Evolutionary conservation across 2,113 vertebrate genomes (phyloP).

Genomic region (Trichechus manatus): DNA sequence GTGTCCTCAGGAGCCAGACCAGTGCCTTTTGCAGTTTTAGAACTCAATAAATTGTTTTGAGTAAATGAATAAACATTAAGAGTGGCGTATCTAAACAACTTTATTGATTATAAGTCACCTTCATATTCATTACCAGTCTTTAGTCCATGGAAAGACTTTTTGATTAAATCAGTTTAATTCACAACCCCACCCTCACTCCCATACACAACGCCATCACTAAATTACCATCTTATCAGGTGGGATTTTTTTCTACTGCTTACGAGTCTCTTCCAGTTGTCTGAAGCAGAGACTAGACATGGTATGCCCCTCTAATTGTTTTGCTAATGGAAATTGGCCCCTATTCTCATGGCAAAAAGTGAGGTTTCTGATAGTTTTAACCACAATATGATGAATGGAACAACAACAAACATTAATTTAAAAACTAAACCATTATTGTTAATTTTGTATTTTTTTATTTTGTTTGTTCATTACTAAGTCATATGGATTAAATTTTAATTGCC

Average conservation of each 20-base stretch:
- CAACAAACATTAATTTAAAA: conserved; percentile 16
- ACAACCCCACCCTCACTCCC: not conserved
- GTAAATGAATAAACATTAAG: not conserved
- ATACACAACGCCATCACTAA: not conserved
- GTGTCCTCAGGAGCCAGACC: not conserved
- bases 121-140: not conserved
- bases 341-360: not conserved
- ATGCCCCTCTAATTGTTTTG: not conserved
- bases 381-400: conserved; percentile 13
- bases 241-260: not conserved
- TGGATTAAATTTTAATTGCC: conserved; percentile 53
- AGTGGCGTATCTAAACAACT: not conserved
- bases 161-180: not conserved
- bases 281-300: not conserved
- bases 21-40: no score
- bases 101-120: not conserved
- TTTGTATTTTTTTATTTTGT: conserved; percentile 31
- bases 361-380: conserved; percentile 39
- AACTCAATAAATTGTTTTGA: not conserved
- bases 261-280: not conserved
- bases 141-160: not conserved
- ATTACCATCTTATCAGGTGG: not conserved
- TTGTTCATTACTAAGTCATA: conserved; percentile 55
- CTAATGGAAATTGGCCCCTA: not conserved
- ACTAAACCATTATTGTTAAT: not conserved